Percentiles rank a stretch among this genome's conserved stretches.
These are phyloP conservation scores for Channa maculata DNA, from an alignment of 2,113 vertebrate species.

Conservation along the genomic window DNA sequence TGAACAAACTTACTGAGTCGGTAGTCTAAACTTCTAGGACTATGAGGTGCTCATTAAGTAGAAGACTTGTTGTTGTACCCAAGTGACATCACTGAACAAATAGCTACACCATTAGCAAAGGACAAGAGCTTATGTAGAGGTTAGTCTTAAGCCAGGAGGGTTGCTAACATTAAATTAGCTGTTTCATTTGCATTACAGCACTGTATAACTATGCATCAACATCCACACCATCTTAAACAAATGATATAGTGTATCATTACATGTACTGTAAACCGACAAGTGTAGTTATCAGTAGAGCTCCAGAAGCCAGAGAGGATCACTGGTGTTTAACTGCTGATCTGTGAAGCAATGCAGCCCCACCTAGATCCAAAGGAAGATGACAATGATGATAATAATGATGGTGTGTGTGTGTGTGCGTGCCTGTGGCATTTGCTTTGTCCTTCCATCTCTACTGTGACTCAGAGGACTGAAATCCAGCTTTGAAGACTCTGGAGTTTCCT, in stretches of 20 bases:
- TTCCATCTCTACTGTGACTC: constrained; percentile 63
- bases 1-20: constrained; percentile 22
- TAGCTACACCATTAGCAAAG: not conserved
- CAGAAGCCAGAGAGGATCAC: constrained; percentile 15
- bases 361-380: constrained; percentile 28
- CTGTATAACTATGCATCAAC: too few species aligned
- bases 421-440: constrained; percentile 51
- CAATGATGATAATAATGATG: not conserved
- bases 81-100: not conserved
- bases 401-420: constrained; percentile 19
- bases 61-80: constrained; percentile 1
- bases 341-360: constrained; percentile 55
- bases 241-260: too few species aligned
- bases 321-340: constrained; percentile 15
- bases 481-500: constrained; percentile 64
- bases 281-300: not conserved
- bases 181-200: not conserved
- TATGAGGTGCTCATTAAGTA: not conserved
- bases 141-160: not conserved
- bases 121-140: not conserved
- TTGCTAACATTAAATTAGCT: not conserved
- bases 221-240: too few species aligned
- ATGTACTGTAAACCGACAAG: not conserved
- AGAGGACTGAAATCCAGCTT: constrained; percentile 66
- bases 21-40: constrained; percentile 9